Evolutionary conservation across 2,113 vertebrate species (phyloP).

Genomic region (Rhagologus leucostigma): DNA sequence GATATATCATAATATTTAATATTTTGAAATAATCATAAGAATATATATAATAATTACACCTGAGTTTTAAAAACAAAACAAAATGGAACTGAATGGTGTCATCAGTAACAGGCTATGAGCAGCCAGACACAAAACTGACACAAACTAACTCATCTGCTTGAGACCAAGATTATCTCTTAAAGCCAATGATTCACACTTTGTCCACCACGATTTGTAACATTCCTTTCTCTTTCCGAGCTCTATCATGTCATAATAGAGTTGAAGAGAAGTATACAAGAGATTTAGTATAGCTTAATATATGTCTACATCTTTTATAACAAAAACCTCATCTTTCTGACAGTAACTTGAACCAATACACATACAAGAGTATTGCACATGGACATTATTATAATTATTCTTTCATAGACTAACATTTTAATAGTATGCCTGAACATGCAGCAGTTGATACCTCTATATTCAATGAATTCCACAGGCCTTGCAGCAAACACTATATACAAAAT

Average conservation of each 20-base stretch:
- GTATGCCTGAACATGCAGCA: conserved; percentile 88
- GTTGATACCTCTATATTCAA: conserved; percentile 83
- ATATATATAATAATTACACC: conserved; percentile 81
- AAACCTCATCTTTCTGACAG: conserved; percentile 63
- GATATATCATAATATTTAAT: conserved; percentile 72
- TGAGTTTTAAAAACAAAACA: conserved; percentile 79
- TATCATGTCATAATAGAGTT: conserved; percentile 68
- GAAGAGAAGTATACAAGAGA: conserved; percentile 73
- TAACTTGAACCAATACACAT: conserved; percentile 82
- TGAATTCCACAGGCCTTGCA: conserved; percentile 87
- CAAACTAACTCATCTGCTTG: conserved; percentile 23
- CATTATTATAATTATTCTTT: conserved; percentile 84
- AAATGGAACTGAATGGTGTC: conserved; percentile 71
- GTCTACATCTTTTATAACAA: conserved; percentile 76
- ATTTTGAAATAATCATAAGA: conserved; percentile 74
- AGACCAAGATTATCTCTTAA: conserved; percentile 40
- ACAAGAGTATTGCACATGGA: conserved; percentile 91
- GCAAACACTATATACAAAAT: conserved; percentile 86
- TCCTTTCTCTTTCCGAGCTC: conserved; percentile 59
- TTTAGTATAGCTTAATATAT: conserved; percentile 79
- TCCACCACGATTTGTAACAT: conserved; percentile 39
- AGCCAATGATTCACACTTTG: conserved; percentile 48
- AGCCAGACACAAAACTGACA: conserved; percentile 69
- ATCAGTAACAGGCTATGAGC: conserved; percentile 60
- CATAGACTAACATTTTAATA: conserved; percentile 84